Conservation (phyloP, 2,113 vertebrate species). For the Gymnarchus niloticus region DNA sequence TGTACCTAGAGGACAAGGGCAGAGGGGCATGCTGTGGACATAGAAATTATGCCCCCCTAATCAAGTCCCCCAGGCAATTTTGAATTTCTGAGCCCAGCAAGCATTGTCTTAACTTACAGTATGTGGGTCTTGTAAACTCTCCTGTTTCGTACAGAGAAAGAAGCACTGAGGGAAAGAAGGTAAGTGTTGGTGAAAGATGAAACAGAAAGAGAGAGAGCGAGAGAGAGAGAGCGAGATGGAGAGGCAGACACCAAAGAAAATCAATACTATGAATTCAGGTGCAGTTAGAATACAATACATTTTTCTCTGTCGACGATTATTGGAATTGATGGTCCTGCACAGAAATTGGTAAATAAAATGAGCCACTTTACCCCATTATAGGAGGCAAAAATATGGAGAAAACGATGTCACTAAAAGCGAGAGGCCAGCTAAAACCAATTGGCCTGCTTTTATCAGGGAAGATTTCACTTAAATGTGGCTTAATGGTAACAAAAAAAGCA, state of each 20-base stretch:
- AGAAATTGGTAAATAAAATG: slow-evolving; percentile 22
- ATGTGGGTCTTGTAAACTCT: neutral
- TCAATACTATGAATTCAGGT: slow-evolving; percentile 14
- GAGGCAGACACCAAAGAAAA: neutral
- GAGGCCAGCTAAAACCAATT: no score
- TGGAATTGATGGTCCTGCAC: neutral
- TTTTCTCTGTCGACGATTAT: neutral
- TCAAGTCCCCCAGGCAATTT: neutral
- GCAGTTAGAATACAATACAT: slow-evolving; percentile 9
- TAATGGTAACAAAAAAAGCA: neutral
- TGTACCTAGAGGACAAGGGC: neutral
- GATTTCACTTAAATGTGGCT: neutral
- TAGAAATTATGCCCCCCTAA: neutral
- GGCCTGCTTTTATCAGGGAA: neutral
- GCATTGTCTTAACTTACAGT: neutral
- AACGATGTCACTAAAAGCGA: neutral
- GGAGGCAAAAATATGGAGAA: slow-evolving; percentile 18
- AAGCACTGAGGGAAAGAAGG: neutral
- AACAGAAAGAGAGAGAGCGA: neutral
- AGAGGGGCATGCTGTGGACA: neutral
- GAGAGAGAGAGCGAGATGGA: neutral
- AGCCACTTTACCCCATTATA: slow-evolving; percentile 1
- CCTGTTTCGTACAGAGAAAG: neutral
- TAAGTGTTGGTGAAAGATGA: neutral
- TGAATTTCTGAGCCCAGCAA: neutral